Conservation (phyloP, 2,888 invertebrate genomes). For the Mesochorus sp. region DNA sequence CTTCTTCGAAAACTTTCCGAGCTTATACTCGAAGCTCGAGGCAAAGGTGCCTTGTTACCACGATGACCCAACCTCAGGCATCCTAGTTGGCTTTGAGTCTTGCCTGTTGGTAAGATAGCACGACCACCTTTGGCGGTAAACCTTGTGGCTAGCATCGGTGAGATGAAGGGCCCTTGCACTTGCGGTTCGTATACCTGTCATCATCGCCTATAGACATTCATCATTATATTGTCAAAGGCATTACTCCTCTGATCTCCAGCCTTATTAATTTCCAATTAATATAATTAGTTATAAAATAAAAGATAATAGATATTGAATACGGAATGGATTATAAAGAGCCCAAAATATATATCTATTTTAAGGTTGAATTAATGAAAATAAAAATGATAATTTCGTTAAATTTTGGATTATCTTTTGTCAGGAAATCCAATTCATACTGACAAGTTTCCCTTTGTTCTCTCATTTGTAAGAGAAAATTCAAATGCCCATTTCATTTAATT, state of each 20-base stretch:
- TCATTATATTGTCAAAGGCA: conserved; percentile 44
- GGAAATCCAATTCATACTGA: too few species aligned
- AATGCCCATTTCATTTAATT: too few species aligned
- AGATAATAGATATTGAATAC: neutral
- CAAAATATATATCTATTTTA: too few species aligned
- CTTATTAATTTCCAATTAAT: conserved; percentile 43
- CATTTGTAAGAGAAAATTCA: too few species aligned
- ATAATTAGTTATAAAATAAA: neutral
- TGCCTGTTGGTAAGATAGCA: conserved; percentile 22
- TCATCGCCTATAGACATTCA: conserved; percentile 20
- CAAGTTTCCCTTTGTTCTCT: too few species aligned
- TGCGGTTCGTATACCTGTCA: conserved; percentile 44
- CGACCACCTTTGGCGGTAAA: conserved; percentile 47
- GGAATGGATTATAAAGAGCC: too few species aligned
- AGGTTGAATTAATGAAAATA: too few species aligned
- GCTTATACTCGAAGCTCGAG: conserved; percentile 12
- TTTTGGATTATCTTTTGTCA: too few species aligned
- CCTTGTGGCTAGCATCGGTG: conserved; percentile 27
- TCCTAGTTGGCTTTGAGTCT: conserved; percentile 39
- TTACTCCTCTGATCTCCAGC: neutral
- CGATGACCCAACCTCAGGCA: conserved; percentile 52
- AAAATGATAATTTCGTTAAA: too few species aligned
- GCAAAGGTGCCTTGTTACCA: conserved; percentile 37
- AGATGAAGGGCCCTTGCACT: conserved; percentile 36
- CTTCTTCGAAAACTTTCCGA: too few species aligned